These are phyloP conservation scores for Triplophysa bombifrons DNA, from an alignment of 2,797 vertebrate genomes.

Conservation along the genomic window DNA sequence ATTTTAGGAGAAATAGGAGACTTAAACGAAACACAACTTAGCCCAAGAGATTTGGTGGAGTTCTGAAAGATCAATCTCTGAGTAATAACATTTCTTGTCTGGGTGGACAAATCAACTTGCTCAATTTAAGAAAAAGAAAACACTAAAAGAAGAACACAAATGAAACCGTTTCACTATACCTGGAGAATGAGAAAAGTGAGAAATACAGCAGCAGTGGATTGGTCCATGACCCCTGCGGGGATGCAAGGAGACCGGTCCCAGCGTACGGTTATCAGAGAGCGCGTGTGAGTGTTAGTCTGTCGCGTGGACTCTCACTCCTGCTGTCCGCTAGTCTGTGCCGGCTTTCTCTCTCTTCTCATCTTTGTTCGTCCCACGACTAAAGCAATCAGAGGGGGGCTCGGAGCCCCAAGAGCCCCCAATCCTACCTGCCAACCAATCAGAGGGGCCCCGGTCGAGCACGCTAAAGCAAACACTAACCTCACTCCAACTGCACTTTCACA, in stretches of 20 bases:
- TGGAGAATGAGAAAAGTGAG: slow-evolving; percentile 81
- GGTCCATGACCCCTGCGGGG: slow-evolving; percentile 77
- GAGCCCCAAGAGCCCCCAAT: slow-evolving; percentile 71
- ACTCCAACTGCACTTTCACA: slow-evolving; percentile 68
- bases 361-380: slow-evolving; percentile 64
- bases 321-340: slow-evolving; percentile 37
- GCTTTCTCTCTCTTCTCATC: slow-evolving; percentile 55
- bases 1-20: too few species aligned
- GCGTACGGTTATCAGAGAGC: slow-evolving; percentile 24
- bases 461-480: slow-evolving; percentile 81
- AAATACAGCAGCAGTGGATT: slow-evolving; percentile 70
- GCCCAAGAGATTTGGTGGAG: too few species aligned
- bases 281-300: slow-evolving; percentile 54
- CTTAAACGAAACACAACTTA: too few species aligned
- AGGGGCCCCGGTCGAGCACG: slow-evolving; percentile 77
- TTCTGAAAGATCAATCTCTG: too few species aligned
- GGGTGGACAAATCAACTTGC: too few species aligned
- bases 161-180: slow-evolving; percentile 71
- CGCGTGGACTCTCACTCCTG: slow-evolving; percentile 71
- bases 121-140: not conserved
- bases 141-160: slow-evolving; percentile 4
- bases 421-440: slow-evolving; percentile 82
- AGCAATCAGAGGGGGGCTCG: slow-evolving; percentile 63
- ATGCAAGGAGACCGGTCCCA: slow-evolving; percentile 28
- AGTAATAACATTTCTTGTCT: too few species aligned